Base-by-base conservation (phyloP, 2,888 invertebrate species). In the Zaprionus bogoriensis region DNA sequence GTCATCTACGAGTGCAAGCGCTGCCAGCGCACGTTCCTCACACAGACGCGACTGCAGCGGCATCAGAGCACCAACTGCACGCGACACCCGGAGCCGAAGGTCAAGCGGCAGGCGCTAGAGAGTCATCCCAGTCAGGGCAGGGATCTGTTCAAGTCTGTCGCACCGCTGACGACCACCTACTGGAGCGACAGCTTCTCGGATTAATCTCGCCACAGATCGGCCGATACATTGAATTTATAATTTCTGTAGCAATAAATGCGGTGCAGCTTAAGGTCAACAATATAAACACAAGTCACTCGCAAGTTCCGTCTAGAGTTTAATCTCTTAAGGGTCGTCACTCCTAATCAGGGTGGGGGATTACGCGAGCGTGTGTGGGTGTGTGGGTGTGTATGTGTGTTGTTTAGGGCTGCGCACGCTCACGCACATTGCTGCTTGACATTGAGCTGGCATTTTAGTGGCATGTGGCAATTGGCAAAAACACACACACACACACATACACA, bases 141-240 rank as follows among this genome's bases (percentile, higher is more conserved):
- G 28, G 92, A 92, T 78, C 78, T 92, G 5, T 92, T 92, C 67
- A 91, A 91, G 66, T 89, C 91, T 25, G 92, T 92, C 17, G 92
- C 92, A 3, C 92, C 92, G 0, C 69, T 91, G 2, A 92, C 91
- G 4, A 91, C 92, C 45, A 92, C 92, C 19, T 91, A 92, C 63
- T 92, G 92, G 92, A 91, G 91, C 67, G 92, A 92, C 62, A 91
- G 91, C 39, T 92, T 91, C 78, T 92, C 92, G 4, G 92, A 92
- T 67, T 92, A 90, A 87, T 45, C 17, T 9, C 9, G 1, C 6
- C 7, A 12, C 1, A 14, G n/a, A 20, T 6, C 41, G 20, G 9
- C 10, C 41, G n/a, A 23, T 41, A 6, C 1, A 54, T 23, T 41
- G 28, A 22, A 9, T 54, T 38, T 28, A 39, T 27, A 55, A n/a